phyloP scores from a whole-genome alignment of 1,140 invertebrate genomes.

The Drosophila dunni region DNA sequence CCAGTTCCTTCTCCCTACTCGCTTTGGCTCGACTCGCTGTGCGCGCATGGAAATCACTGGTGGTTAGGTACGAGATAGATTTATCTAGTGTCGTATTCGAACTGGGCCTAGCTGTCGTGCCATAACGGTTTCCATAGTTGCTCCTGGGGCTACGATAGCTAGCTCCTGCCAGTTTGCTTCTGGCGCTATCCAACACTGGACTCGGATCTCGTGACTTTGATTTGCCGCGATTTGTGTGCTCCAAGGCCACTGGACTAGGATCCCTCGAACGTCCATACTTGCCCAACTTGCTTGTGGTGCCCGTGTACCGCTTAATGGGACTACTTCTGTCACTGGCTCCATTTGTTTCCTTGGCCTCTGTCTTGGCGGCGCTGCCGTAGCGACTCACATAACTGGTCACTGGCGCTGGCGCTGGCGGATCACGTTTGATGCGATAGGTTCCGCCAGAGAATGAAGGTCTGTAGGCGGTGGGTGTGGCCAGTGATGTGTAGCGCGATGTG shows the following conservation, averaged over 20 bases:
- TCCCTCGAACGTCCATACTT: constrained; percentile 78
- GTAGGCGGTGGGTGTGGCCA: constrained; percentile 75
- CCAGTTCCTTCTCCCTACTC: constrained; percentile 68
- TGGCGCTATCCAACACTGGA: constrained; percentile 58
- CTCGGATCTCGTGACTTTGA: constrained; percentile 72
- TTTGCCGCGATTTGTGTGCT: constrained; percentile 74
- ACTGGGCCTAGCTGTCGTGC: constrained; percentile 27
- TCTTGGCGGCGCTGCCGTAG: constrained; percentile 58
- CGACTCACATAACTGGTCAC: constrained; percentile 69
- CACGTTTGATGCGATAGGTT: constrained; percentile 78
- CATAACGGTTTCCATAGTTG: constrained; percentile 66
- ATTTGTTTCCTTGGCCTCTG: constrained; percentile 51
- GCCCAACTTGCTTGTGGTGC: constrained; percentile 60
- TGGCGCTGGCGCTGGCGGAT: constrained; percentile 49
- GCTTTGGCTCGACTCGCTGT: constrained; percentile 70
- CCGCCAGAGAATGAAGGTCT: constrained; percentile 82
- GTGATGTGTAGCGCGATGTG: constrained; percentile 67
- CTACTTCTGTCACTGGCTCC: constrained; percentile 54
- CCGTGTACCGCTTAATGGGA: constrained; percentile 71
- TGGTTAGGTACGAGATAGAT: constrained; percentile 76
- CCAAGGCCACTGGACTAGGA: constrained; percentile 77
- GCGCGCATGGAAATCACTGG: constrained; percentile 77
- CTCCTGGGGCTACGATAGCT: constrained; percentile 53
- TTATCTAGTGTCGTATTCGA: constrained; percentile 48
- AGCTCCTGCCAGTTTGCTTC: constrained; percentile 58